Evolutionary conservation across 2,113 vertebrate species (phyloP), one percentile per base, ranked within the genome.

Genomic region (Aldabrachelys gigantea): DNA sequence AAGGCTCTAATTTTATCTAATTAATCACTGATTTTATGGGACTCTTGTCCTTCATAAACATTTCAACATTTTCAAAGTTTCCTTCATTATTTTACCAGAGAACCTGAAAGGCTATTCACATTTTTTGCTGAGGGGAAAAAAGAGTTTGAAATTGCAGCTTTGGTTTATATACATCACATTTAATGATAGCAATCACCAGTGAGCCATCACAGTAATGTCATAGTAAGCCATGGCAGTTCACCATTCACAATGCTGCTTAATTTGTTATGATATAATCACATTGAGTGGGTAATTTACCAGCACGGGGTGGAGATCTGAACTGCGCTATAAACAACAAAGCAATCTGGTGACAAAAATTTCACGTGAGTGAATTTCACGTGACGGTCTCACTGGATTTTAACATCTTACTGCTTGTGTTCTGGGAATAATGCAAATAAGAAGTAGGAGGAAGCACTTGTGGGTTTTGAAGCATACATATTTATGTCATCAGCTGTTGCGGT

Each of bases 231-330:
- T 85, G 84, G 94, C 85, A 96, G 87, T 85, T 78, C 62, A 91
- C 84, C 89, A 96, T 95, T 97, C 95, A 97, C 98, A 97, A 96
- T 85, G 87, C 59, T 96, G 96, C 96, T 95, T 97, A 97, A 97
- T 94, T 84, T 95, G 94, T 97, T 96, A 96, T 93, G 90, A 97
- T 97, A 94, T 92, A 90, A 92, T 96, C 93, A 94, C 88, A 93
- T 84, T 89, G 94, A 96, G 85, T 93, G 92, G 92, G 89, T 95
- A 98, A 98, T 98, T 98, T 98, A 97, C 89, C 82, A 96, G 95
- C 47, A 94, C 72, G 79, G 82, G 80, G 31, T 83, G 95, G 93
- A 97, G 93, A 97, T 56, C 95, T 94, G 93, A 97, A 78, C 65
- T 22, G 6, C 44, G 89, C 91, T 81, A 93, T 97, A 96, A 98